Percentiles rank a stretch among this genome's conserved stretches.
Conservation (phyloP, 2,797 vertebrate species). For the Anabas testudineus region DNA sequence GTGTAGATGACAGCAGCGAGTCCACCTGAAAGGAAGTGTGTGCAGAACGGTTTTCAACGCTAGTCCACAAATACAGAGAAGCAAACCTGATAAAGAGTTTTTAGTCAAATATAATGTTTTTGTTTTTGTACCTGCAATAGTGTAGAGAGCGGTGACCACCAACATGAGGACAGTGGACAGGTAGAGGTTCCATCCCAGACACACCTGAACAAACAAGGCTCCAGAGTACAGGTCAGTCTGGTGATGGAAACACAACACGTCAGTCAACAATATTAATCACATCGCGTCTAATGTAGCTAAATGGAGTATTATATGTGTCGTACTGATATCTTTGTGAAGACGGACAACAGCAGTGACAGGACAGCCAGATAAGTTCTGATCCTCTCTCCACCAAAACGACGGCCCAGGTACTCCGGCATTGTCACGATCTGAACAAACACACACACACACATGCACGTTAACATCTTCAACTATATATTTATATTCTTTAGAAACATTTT, state of each 20-base stretch:
- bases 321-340: constrained; percentile 97
- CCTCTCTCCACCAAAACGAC: constrained; percentile 91
- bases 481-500: too few relatives aligned
- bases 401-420: constrained; percentile 92
- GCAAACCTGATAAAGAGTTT: too few relatives aligned
- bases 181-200: constrained; percentile 95
- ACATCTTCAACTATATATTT: constrained; percentile 6
- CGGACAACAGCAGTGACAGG: constrained; percentile 90
- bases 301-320: too few relatives aligned
- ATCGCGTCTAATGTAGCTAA: too few relatives aligned
- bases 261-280: too few relatives aligned
- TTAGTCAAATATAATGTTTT: not conserved
- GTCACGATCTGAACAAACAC: constrained; percentile 88
- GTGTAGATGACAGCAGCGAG: constrained; percentile 94
- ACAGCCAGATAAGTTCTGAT: constrained; percentile 90
- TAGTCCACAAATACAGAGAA: too few relatives aligned
- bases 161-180: constrained; percentile 91
- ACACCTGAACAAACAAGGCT: constrained; percentile 93
- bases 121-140: constrained; percentile 87
- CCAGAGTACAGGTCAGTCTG: constrained; percentile 94
- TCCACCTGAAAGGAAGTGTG: constrained; percentile 84
- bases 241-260: constrained; percentile 18
- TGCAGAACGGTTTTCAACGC: not conserved
- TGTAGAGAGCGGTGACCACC: constrained; percentile 89
- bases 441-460: constrained; percentile 10